Evolutionary conservation across 1,140 invertebrate species (phyloP).

Genomic region (Dreissena rostriformis): DNA sequence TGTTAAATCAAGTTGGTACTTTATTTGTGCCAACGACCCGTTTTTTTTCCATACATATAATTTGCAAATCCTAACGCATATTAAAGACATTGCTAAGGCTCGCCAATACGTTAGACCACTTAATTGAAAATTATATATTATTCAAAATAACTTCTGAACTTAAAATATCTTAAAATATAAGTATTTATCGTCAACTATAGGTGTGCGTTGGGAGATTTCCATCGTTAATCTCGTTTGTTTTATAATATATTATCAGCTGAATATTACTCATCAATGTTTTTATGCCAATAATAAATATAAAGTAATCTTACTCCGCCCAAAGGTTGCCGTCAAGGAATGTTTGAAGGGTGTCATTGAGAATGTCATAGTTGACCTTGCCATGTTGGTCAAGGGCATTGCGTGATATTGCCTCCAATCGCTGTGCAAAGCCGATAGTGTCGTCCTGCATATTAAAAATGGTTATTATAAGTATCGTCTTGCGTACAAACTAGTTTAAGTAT

Average conservation of each 20-base stretch:
- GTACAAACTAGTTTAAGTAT: neutral
- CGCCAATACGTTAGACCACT: too few species aligned
- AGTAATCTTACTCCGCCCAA: constrained; percentile 64
- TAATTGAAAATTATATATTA: too few species aligned
- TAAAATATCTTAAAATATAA: neutral
- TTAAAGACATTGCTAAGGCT: too few species aligned
- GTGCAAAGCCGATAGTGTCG: constrained; percentile 54
- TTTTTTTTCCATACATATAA: too few species aligned
- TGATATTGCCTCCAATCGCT: constrained; percentile 49
- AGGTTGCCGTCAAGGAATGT: constrained; percentile 65
- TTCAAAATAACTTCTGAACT: neutral
- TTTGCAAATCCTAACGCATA: too few species aligned
- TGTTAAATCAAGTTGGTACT: too few species aligned
- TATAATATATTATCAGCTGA: too few species aligned
- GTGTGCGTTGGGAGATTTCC: too few species aligned
- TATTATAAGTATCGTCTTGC: neutral
- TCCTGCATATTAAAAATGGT: constrained; percentile 51
- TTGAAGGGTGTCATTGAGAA: constrained; percentile 66
- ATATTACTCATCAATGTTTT: too few species aligned
- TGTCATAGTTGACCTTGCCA: constrained; percentile 64
- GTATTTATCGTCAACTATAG: neutral
- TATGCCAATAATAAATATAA: too few species aligned
- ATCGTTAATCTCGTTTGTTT: too few species aligned
- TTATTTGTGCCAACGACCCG: too few species aligned
- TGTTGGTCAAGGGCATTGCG: constrained; percentile 36